Evolutionary conservation across 2,888 invertebrate genomes (phyloP), one percentile per base, ranked within the genome.

Genomic region (Volucella inanis): DNA sequence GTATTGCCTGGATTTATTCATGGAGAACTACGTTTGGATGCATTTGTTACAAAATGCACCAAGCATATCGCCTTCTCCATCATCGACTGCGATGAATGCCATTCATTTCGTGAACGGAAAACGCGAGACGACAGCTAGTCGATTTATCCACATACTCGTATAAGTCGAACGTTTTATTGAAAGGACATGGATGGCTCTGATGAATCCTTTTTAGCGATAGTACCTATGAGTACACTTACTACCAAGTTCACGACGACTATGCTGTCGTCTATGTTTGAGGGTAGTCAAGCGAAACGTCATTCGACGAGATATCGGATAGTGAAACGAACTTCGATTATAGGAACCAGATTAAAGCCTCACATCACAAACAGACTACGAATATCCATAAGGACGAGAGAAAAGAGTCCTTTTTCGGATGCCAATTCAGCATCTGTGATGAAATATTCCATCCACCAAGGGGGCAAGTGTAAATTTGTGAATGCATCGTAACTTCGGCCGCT

Each of bases 381-480:
- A 9, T 14, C 8, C 11, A n/a, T 4, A 12, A 52, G 12, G 47
- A 31, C 31, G 54, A 61, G 10, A 8, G n/a, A 38, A 1, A 11
- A 9, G 38, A 55, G 12, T 50, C 67, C 61, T 62, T 14, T 76
- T 67, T 74, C 38, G 39, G 55, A 75, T 76, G 81, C 81, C 81
- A 81, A 81, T 81, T 70, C 70, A 81, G 68, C 64, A 76, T 57
- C 64, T 50, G 49, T 57, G 64, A 76, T 81, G 81, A 70, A 65
- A 70, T 64, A 81, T 80, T 67, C 15, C 18, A 71, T 31, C 64
- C 31, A 49, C 50, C 45, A 68, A 41, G 64, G 50, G 52, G 15
- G 62, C 68, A 75, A 81, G 81, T 76, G 76, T 76, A 76, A 81
- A 81, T 76, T 81, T 70, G 70, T 81, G 76, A 76, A 81, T 76